Evolutionary conservation across 2,888 invertebrate genomes (phyloP), one percentile per base, ranked within the genome.

Genomic region (Hedya salicella): DNA sequence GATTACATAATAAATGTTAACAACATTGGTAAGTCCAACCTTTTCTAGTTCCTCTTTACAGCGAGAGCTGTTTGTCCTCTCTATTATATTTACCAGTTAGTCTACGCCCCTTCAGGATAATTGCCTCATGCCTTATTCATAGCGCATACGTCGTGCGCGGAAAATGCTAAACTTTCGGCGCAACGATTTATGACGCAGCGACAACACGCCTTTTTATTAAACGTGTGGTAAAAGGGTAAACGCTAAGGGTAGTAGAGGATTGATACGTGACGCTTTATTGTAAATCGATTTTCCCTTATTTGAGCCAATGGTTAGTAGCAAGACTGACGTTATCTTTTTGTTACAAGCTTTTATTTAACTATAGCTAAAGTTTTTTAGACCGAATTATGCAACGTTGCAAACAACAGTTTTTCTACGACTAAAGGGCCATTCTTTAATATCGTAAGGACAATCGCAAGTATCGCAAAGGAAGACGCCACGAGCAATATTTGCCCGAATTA

Each of bases 101-200:
- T 66, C 66, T 66, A 48, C 30, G 53, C 62, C 64, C 59, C 52
- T 36, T 62, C 60, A 67, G 59, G 54, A 70, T 72, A 72, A 73
- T 74, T 74, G 74, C 68, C 71, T 74, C 73, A 74, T 75, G 73
- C 62, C 60, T 73, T 73, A 75, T 75, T 72, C 74, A 75, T 68
- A 66, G 32, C 46, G 67, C 48, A 64, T 59, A 50, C 61, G 69
- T 59, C 60, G 64, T 50, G 56, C 60, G 64, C 61, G 56, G 30
- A 42, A 67, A 67, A 67, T 56, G 67, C 62, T 57, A 67, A 67
- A 67, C 67, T 67, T 62, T 67, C 40, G 62, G 66, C 42, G 60
- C 44, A 57, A 60, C 53, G 66, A 66, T 60, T 66, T 66, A 66
- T 54, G 66, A 49, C 66, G 61, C 30, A 39, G 59, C 59, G 59